Evolutionary conservation across 2,888 invertebrate species (phyloP).

Genomic region (Meganola albula): DNA sequence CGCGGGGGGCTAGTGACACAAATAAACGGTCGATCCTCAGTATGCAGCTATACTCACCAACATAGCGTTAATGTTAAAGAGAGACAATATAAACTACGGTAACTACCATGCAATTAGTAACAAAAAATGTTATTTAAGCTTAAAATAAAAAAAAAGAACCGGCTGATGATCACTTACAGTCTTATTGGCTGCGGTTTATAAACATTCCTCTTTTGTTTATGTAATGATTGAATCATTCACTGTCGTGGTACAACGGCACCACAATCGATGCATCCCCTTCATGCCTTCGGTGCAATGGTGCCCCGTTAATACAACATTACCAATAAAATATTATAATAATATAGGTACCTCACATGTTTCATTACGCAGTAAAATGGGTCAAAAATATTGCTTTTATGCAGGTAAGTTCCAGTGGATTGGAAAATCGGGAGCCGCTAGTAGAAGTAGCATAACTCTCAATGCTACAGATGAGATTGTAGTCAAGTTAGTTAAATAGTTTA

Average conservation of each 20-base stretch:
- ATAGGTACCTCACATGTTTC: conserved; percentile 30
- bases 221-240: conserved; percentile 22
- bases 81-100: conserved; percentile 11
- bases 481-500: too few relatives aligned
- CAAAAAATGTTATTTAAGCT: conserved; percentile 40
- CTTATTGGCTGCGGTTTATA: conserved; percentile 30
- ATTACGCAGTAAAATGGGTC: too few relatives aligned
- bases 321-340: too few relatives aligned
- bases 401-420: too few relatives aligned
- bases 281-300: conserved; percentile 36
- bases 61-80: too few relatives aligned
- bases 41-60: too few relatives aligned
- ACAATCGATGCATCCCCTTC: conserved; percentile 25
- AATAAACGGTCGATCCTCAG: too few relatives aligned
- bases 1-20: too few relatives aligned
- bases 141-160: conserved; percentile 44
- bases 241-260: conserved; percentile 20
- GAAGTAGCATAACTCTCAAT: too few relatives aligned
- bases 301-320: conserved; percentile 16
- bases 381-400: too few relatives aligned
- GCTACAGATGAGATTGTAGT: too few relatives aligned
- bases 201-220: conserved; percentile 28
- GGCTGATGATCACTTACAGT: conserved; percentile 70
- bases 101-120: conserved; percentile 48
- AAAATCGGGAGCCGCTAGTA: too few relatives aligned